Conservation (phyloP, 1,140 invertebrate genomes). For the Drosophila melanica region DNA sequence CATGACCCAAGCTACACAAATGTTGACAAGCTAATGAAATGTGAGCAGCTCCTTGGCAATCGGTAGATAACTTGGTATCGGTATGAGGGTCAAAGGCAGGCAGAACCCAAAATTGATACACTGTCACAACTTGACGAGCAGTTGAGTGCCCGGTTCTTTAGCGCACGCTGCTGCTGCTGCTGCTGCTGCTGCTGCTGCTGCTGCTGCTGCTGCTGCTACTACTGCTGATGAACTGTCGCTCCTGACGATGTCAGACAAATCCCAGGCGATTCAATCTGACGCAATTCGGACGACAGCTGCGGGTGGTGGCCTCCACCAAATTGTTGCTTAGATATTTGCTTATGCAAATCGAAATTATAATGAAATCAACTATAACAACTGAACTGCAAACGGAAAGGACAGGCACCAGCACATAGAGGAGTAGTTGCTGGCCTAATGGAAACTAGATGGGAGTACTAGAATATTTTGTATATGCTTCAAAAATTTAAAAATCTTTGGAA, state of each 20-base stretch:
- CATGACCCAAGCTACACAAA: conserved; percentile 68
- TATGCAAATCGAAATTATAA: conserved; percentile 83
- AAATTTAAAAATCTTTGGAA: conserved; percentile 36
- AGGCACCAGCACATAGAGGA: not conserved
- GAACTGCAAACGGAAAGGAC: conserved; percentile 13
- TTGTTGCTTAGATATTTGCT: conserved; percentile 75
- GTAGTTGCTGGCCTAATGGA: not conserved
- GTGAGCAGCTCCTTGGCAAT: conserved; percentile 62
- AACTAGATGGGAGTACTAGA: not conserved
- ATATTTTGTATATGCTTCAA: conserved; percentile 8
- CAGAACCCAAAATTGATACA: conserved; percentile 72
- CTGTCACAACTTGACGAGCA: conserved; percentile 33
- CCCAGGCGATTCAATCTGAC: conserved; percentile 54
- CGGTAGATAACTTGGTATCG: conserved; percentile 2
- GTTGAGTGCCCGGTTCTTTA: conserved; percentile 3
- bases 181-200: conserved; percentile 12
- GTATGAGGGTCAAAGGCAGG: not conserved
- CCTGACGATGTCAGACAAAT: conserved; percentile 45
- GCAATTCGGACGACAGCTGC: conserved; percentile 4
- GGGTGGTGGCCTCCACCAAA: conserved; percentile 26
- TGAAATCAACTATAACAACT: conserved; percentile 75
- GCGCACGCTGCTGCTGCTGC: not conserved
- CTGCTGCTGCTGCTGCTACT: not conserved
- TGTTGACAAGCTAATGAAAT: conserved; percentile 82
- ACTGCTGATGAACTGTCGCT: conserved; percentile 52